These are phyloP conservation scores for Ochropleura leucogaster DNA, from an alignment of 2,888 invertebrate species.

Conservation along the genomic window DNA sequence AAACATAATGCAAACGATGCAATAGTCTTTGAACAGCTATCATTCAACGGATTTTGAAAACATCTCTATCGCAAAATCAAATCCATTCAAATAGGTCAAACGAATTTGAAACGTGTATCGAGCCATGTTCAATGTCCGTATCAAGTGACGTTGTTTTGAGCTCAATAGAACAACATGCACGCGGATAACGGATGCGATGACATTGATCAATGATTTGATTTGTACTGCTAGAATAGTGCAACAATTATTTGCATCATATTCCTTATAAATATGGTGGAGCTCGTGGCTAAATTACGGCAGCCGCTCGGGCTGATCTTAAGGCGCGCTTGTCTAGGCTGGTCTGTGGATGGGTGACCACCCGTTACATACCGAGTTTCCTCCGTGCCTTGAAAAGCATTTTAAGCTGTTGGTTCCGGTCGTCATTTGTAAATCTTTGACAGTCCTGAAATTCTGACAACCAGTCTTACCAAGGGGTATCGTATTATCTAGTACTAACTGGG, in stretches of 20 bases:
- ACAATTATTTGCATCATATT: background rate
- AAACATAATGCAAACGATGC: background rate
- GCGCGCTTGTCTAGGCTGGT: too few species aligned
- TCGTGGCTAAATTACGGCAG: too few species aligned
- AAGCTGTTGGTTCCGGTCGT: too few species aligned
- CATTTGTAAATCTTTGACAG: too few species aligned
- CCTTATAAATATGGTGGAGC: background rate
- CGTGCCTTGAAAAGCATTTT: too few species aligned
- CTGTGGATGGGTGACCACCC: too few species aligned
- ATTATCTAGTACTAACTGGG: too few species aligned
- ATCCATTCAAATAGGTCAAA: background rate
- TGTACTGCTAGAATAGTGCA: background rate
- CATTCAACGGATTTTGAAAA: background rate
- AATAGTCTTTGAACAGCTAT: background rate
- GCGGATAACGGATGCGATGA: background rate
- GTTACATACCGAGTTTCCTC: too few species aligned
- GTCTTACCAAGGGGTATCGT: too few species aligned
- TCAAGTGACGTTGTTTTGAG: background rate
- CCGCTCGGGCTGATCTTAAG: too few species aligned
- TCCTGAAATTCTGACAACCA: too few species aligned
- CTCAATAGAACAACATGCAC: background rate
- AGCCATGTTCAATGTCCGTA: background rate
- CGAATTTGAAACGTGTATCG: background rate
- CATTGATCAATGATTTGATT: conserved; percentile 3
- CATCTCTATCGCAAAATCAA: conserved; percentile 1